Evolutionary conservation across 1,140 invertebrate genomes (phyloP), one percentile per base, ranked within the genome.

Genomic region (Drosophila neocordata): DNA sequence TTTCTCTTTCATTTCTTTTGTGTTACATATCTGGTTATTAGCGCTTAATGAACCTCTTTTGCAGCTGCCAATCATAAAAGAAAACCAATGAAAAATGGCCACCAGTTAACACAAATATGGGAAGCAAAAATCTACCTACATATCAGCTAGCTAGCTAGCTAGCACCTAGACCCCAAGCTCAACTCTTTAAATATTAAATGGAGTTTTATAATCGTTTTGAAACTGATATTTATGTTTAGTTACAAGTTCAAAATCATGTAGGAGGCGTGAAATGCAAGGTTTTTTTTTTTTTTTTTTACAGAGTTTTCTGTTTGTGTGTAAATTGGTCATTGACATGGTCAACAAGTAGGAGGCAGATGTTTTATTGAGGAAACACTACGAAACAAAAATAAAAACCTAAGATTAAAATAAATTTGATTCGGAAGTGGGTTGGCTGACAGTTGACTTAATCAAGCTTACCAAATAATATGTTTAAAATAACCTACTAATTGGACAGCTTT

Each of bases 11-110:
- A 13, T 55, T n/a, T 34, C 1, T 15, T 27, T 34, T 35, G 53
- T 34, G 53, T 56, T 56, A 56, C 53, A 56, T 56, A 56, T 56
- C 53, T 56, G 27, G 53, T 56, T 56, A 56, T 56, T 56, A 56
- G 53, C 13, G 53, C 53, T 56, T 56, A 34, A 56, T 56, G 53
- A 56, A 56, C 27, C 53, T 56, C 53, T 56, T 31, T 56, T 56
- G 35, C 53, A 35, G 53, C 53, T 56, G 53, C 53, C 53, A 56
- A 56, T 56, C 53, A 56, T 34, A 56, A 56, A 27, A 56, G 13
- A 56, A 56, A 56, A 34, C 27, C 31, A 55, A 34, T 56, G 53
- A 56, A 56, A 56, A 34, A 56, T 56, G 27, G 53, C 53, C 53
- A 34, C 53, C n/a, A 56, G 53, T 35, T 56, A 56, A 18, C 53